These are phyloP conservation scores for Cephus pygmeus DNA, from an alignment of 2,888 invertebrate species.

Conservation along the genomic window DNA sequence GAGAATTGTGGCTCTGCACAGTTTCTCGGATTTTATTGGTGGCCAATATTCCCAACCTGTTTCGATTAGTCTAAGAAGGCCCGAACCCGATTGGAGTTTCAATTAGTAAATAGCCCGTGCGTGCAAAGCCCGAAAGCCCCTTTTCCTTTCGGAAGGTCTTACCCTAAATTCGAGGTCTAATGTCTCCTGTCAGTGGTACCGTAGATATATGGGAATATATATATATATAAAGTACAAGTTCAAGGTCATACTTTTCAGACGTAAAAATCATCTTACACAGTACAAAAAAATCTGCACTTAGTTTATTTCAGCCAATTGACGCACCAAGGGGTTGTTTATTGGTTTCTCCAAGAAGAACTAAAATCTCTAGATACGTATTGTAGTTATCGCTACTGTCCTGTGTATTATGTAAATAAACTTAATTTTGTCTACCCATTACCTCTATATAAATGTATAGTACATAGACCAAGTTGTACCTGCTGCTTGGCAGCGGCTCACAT, in stretches of 20 bases:
- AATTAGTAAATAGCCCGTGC: neutral
- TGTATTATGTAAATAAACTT: neutral
- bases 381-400: neutral
- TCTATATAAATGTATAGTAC: neutral
- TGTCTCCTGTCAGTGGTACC: neutral
- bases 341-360: neutral
- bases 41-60: neutral
- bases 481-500: conserved; percentile 25
- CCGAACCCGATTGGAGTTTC: neutral
- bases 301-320: neutral
- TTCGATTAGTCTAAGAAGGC: neutral
- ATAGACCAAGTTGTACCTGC: neutral
- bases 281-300: neutral
- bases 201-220: neutral
- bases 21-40: neutral
- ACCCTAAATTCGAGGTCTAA: neutral
- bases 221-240: neutral
- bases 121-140: neutral
- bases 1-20: neutral
- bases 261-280: neutral
- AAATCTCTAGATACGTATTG: neutral
- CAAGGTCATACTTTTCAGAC: neutral
- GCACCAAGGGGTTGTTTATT: neutral
- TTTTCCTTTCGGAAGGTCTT: neutral
- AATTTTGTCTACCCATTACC: neutral